phyloP scores from a whole-genome alignment of 2,888 invertebrate species.

The Sesia bembeciformis region DNA sequence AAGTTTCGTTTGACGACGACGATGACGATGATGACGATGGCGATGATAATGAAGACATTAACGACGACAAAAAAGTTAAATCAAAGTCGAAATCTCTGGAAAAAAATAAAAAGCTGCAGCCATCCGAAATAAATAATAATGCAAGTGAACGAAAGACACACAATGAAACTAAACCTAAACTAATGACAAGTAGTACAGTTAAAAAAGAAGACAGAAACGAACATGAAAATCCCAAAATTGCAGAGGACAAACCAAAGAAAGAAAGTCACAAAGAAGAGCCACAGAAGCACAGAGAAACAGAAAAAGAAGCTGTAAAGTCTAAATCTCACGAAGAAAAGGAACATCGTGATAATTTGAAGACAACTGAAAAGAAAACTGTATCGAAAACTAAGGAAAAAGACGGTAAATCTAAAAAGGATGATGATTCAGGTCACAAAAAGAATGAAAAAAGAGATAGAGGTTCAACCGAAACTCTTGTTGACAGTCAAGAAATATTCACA shows the following conservation, averaged over 20 bases:
- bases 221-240: constrained; percentile 9
- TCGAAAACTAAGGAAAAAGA: constrained; percentile 7
- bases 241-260: constrained; percentile 14
- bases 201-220: constrained; percentile 15
- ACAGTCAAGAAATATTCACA: constrained; percentile 20
- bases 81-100: constrained; percentile 15
- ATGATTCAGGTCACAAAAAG: constrained; percentile 11
- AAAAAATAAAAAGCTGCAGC: neutral
- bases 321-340: constrained; percentile 12
- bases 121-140: neutral
- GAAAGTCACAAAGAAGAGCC: constrained; percentile 3
- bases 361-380: constrained; percentile 6
- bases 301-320: constrained; percentile 8
- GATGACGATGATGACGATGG: constrained; percentile 10
- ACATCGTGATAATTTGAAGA: neutral
- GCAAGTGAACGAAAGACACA: neutral
- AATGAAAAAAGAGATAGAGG: constrained; percentile 19
- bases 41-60: constrained; percentile 1
- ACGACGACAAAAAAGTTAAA: constrained; percentile 5
- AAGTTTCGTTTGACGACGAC: constrained; percentile 4
- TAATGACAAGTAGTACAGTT: neutral
- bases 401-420: constrained; percentile 9
- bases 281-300: constrained; percentile 3
- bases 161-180: neutral
- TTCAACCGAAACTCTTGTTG: constrained; percentile 21